phyloP scores from a whole-genome alignment of 30 jellyfish, hydroid and myxozoan species.

The Hydra vulgaris region DNA sequence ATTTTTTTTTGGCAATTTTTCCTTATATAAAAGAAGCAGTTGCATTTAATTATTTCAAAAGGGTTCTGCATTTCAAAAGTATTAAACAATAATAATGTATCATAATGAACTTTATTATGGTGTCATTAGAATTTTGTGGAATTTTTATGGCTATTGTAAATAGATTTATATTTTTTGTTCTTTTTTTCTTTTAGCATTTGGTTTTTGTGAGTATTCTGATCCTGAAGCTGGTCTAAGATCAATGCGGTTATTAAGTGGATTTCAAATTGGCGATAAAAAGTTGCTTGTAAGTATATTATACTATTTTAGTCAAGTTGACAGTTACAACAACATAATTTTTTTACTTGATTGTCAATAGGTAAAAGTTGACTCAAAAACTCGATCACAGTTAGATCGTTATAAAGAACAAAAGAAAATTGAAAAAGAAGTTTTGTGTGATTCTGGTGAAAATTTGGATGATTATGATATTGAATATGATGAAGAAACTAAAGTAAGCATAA shows the following conservation, averaged over 20 bases:
- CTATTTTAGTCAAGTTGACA: too few species aligned
- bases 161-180: too few species aligned
- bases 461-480: conserved; percentile 85
- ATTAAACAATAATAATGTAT: too few species aligned
- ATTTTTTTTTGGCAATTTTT: too few species aligned
- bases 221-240: conserved; percentile 89
- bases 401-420: conserved; percentile 63
- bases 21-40: too few species aligned
- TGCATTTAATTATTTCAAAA: too few species aligned
- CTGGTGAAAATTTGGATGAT: conserved; percentile 35
- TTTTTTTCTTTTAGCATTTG: conserved; percentile 60
- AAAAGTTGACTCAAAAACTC: conserved; percentile 90
- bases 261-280: conserved; percentile 76
- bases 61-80: too few species aligned
- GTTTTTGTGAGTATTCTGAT: conserved; percentile 87
- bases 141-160: too few species aligned
- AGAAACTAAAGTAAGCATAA: conserved; percentile 63
- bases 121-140: too few species aligned
- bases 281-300: conserved; percentile 46
- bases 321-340: neutral
- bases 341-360: conserved; percentile 29
- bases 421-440: conserved; percentile 37
- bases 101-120: too few species aligned
- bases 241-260: conserved; percentile 79
- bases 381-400: conserved; percentile 86